Evolutionary conservation across 2,113 vertebrate genomes (phyloP), one percentile per base, ranked within the genome.

Genomic region (Caranx ignobilis): DNA sequence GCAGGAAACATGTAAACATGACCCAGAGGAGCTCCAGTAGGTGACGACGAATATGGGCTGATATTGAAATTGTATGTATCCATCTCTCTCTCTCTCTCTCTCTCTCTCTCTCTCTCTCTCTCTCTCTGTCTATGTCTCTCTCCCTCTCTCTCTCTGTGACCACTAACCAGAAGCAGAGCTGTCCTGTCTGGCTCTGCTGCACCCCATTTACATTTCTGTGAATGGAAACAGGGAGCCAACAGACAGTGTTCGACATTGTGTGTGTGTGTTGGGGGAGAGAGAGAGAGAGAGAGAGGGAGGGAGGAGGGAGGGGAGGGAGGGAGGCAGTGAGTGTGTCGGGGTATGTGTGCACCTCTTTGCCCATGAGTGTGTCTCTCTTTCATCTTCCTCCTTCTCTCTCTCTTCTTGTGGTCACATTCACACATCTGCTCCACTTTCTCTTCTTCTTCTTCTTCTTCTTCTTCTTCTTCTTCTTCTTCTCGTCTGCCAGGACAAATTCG

Each of bases 171-270:
- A 59, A 87, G 77, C 79, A 81, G 85, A 63, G 50, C 57, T 60
- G 72, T 68, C 61, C 72, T 34, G 88, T 85, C 79, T 83, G 85
- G 82, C 77, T 83, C 82, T 54, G 75, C 83, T 82, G 32, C 75
- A 69, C 55, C 63, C 47, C 80, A 87, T 90, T 84, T 87, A 83
- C 84, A 87, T 85, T 88, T 90, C 85, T 87, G 77, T 91, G 87
- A 91, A 89, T 87, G 85, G 85, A 81, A 83, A 73, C 76, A 57
- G 73, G 59, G 73, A 50, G 75, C 71, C 66, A 55, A 57, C 78
- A 82, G 56, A 76, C 85, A 47, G 19, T n/a, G 54, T 11, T 35
- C 32, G 6, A 2, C 31, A 41, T 21, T 12, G 57, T 18, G 37
- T 67, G 77, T 71, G 60, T 79, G 59, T 64, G 31, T 26, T 57